Evolutionary conservation across 2,113 vertebrate species (phyloP).

Genomic region (Ondatra zibethicus): DNA sequence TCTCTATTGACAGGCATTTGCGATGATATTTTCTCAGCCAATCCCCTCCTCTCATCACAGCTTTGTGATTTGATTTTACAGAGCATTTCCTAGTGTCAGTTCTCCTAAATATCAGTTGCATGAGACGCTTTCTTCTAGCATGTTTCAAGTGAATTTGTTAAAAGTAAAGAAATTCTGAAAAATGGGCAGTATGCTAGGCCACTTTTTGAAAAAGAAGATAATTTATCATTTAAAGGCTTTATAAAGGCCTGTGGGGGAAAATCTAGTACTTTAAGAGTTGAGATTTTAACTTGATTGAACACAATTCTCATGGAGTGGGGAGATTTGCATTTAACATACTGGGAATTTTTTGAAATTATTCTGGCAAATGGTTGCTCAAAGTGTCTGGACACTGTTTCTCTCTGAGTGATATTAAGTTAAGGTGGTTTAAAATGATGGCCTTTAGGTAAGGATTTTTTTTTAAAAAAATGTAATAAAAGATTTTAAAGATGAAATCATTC

Average conservation of each 20-base stretch:
- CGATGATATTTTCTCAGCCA: not conserved
- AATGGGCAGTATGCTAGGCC: not conserved
- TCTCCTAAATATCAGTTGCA: not conserved
- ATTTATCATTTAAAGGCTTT: not conserved
- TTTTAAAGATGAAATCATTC: slow-evolving; percentile 26
- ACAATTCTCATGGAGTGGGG: not conserved
- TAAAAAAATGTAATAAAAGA: not conserved
- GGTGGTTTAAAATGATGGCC: too few relatives aligned
- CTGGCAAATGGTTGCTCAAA: not conserved
- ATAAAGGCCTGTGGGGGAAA: not conserved
- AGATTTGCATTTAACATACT: not conserved
- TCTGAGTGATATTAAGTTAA: not conserved
- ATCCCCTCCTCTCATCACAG: not conserved
- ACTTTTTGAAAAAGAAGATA: not conserved
- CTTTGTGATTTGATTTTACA: not conserved
- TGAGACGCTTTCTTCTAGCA: not conserved
- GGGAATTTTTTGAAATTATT: not conserved
- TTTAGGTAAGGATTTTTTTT: not conserved
- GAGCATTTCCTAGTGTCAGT: not conserved
- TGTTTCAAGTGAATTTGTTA: not conserved
- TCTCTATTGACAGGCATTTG: not conserved
- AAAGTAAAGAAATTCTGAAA: not conserved
- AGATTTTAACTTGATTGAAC: not conserved
- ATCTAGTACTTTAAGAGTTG: not conserved
- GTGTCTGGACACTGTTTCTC: not conserved